Conservation (phyloP, 2,888 invertebrate species). For the Apotomis capreana region DNA sequence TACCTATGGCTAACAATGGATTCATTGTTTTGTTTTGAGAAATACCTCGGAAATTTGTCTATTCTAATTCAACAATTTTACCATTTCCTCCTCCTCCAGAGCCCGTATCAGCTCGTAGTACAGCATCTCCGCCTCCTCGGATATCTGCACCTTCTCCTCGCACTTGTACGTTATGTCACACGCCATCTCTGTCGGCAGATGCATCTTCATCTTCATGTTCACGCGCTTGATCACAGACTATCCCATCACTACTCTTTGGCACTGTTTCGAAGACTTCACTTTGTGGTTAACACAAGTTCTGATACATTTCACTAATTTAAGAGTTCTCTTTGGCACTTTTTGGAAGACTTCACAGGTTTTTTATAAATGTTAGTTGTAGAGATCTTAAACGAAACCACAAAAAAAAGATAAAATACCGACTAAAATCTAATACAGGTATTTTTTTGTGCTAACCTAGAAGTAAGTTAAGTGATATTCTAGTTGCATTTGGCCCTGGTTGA, state of each 20-base stretch:
- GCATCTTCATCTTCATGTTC: slow-evolving; percentile 67
- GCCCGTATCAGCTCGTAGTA: slow-evolving; percentile 79
- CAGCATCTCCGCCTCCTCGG: slow-evolving; percentile 79
- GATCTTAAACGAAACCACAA: too few species aligned
- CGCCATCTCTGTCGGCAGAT: slow-evolving; percentile 72
- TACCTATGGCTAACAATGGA: too few species aligned
- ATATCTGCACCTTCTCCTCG: slow-evolving; percentile 74
- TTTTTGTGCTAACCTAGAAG: too few species aligned
- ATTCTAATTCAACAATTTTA: slow-evolving; percentile 52
- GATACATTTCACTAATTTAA: background rate
- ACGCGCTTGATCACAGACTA: slow-evolving; percentile 45
- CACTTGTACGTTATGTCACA: slow-evolving; percentile 70
- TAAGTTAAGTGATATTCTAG: too few species aligned
- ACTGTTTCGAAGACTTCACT: slow-evolving; percentile 35
- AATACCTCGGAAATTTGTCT: too few species aligned
- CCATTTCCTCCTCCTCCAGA: slow-evolving; percentile 79
- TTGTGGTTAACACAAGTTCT: background rate
- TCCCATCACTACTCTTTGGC: slow-evolving; percentile 40
- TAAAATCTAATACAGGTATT: too few species aligned
- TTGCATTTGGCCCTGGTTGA: too few species aligned
- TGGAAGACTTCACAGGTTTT: slow-evolving; percentile 28
- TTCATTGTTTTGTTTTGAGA: too few species aligned
- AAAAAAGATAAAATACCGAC: too few species aligned
- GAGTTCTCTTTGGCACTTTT: slow-evolving; percentile 35
- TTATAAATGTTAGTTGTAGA: too few species aligned